Evolutionary conservation across 1,140 invertebrate species (phyloP), one percentile per base, ranked within the genome.

Genomic region (Delia radicum): DNA sequence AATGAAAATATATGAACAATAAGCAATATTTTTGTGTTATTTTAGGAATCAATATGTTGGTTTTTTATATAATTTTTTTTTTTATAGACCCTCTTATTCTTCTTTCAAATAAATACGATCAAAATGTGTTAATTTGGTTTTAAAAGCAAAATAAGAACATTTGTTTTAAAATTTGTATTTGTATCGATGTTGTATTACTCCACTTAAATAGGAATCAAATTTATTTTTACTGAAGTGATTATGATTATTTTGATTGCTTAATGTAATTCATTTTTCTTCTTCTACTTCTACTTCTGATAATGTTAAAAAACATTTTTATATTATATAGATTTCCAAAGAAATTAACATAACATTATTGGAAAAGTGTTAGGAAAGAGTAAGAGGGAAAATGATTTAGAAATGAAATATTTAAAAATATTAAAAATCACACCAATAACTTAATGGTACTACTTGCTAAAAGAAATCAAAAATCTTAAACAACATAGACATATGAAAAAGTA

Each of bases 211-310:
- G 12, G n/a, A 10, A 42, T 33, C 37, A 42, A 42, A 42, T 42
- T 15, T 42, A 13, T 42, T 33, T 69, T 69, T 21, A 69, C 29
- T 37, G 15, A 69, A 69, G 31, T 69, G 31, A 69, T 33, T 69
- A 33, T 69, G 65, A 69, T 69, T 69, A 31, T 69, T 37, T 65
- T 28, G 27, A 69, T 33, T 37, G 29, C 18, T 69, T 37, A 33
- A 33, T 69, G 29, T 33, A 10, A 31, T 67, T 33, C 29, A 33
- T 69, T 69, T 37, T 33, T 26, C 8, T 65, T n/a, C 13, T 8
- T 63, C 10, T 63, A n/a, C n/a, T n/a, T n/a, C n/a, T n/a, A n/a
- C n/a, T n/a, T n/a, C n/a, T n/a, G n/a, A n/a, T n/a, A n/a, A n/a
- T n/a, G n/a, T n/a, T n/a, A n/a, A n/a, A n/a, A n/a, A n/a, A n/a